Evolutionary conservation across 2,888 invertebrate genomes (phyloP).

Genomic region (Sinohyriopsis cumingii): DNA sequence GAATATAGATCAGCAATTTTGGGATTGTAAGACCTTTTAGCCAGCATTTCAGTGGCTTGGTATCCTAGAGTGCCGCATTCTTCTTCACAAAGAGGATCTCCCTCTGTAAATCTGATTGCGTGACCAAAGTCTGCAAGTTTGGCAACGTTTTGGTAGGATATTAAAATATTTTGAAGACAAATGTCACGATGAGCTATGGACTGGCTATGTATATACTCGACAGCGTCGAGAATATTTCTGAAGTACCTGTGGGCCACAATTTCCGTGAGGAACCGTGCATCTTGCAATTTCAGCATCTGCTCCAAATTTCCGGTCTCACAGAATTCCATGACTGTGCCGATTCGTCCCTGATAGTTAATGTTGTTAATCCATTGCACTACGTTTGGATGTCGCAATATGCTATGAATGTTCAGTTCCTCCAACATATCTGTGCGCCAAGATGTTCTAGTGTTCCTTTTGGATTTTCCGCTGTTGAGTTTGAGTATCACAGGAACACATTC

Average conservation of each 20-base stretch:
- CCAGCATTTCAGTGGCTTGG: constrained; percentile 63
- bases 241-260: constrained; percentile 59
- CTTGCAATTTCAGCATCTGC: constrained; percentile 53
- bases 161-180: constrained; percentile 60
- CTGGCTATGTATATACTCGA: constrained; percentile 54
- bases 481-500: constrained; percentile 58
- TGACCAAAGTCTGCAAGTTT: constrained; percentile 65
- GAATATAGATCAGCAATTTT: constrained; percentile 60
- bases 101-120: constrained; percentile 43
- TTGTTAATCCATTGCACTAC: constrained; percentile 54
- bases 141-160: constrained; percentile 52
- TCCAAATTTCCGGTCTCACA: constrained; percentile 63
- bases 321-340: constrained; percentile 61
- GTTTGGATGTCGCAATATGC: constrained; percentile 55
- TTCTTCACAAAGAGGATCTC: constrained; percentile 50
- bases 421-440: constrained; percentile 39
- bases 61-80: constrained; percentile 53
- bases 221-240: constrained; percentile 53
- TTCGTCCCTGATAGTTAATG: constrained; percentile 49
- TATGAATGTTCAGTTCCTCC: constrained; percentile 59
- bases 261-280: constrained; percentile 59
- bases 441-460: constrained; percentile 31
- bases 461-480: constrained; percentile 56
- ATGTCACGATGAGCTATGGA: constrained; percentile 61
- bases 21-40: constrained; percentile 55